These are phyloP conservation scores for Cichladusa arquata DNA, from an alignment of 2,113 vertebrate species.

Conservation along the genomic window DNA sequence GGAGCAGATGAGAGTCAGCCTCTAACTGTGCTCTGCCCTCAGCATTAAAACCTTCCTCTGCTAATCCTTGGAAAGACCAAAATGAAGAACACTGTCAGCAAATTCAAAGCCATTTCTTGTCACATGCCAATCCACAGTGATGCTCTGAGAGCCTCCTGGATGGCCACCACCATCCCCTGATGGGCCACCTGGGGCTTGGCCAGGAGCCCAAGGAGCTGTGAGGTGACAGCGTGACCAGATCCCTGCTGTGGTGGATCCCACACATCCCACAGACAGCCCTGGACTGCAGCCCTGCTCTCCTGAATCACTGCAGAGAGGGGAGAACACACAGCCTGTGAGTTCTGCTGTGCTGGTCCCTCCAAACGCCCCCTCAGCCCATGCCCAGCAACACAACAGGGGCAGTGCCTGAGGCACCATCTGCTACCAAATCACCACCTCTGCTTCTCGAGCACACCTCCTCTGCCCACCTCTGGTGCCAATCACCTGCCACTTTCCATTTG, in stretches of 20 bases:
- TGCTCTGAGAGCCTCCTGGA: background rate
- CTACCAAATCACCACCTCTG: background rate
- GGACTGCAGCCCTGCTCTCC: background rate
- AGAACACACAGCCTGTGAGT: background rate
- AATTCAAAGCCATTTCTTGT: background rate
- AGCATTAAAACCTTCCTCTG: background rate
- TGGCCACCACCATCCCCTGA: background rate
- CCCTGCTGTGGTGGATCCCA: accelerated
- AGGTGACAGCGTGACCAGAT: accelerated
- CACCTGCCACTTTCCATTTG: background rate
- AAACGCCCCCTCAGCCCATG: accelerated
- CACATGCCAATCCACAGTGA: accelerated
- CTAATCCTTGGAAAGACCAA: background rate
- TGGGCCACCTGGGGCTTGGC: background rate
- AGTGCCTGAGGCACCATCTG: accelerated
- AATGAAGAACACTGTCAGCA: background rate
- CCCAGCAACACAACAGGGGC: background rate
- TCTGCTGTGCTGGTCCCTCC: background rate
- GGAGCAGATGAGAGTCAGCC: background rate
- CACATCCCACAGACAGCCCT: accelerated
- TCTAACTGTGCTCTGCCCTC: background rate
- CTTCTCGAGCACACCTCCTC: background rate
- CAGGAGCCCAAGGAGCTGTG: accelerated
- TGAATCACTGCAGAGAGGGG: background rate
- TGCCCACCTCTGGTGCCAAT: background rate